Evolutionary conservation across 2,113 vertebrate genomes (phyloP).

Genomic region (Aspiorhynchus laticeps): DNA sequence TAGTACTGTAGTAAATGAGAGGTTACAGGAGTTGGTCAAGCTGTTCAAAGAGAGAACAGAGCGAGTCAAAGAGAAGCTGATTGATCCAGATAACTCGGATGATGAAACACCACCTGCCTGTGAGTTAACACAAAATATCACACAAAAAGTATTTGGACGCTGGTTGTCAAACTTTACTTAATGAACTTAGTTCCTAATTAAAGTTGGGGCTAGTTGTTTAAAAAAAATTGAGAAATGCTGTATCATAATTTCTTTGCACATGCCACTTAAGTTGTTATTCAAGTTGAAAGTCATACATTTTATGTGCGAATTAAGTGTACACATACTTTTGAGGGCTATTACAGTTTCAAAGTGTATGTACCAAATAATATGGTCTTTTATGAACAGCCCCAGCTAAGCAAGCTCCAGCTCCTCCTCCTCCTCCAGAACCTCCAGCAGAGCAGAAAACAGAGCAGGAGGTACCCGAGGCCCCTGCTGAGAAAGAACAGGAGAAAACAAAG

Average conservation of each 20-base stretch:
- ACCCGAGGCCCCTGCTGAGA: conserved; percentile 28
- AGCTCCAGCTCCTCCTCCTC: conserved; percentile 62
- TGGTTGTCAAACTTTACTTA: neutral
- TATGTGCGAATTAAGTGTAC: neutral
- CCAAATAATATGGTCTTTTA: neutral
- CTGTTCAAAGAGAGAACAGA: conserved; percentile 92
- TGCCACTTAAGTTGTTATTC: neutral
- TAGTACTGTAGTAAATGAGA: conserved; percentile 79
- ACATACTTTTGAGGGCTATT: neutral
- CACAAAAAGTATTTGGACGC: neutral
- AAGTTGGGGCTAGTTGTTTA: neutral
- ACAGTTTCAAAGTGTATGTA: neutral
- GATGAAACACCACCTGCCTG: conserved; percentile 84
- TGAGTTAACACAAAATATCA: conserved; percentile 69
- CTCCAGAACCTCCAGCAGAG: conserved; percentile 40
- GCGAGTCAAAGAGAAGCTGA: conserved; percentile 92
- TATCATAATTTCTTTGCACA: neutral
- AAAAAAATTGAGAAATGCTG: neutral
- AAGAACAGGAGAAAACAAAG: conserved; percentile 71
- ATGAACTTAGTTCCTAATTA: neutral
- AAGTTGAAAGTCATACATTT: neutral
- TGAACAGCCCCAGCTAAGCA: conserved; percentile 76
- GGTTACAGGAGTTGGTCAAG: conserved; percentile 91
- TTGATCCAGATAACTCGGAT: conserved; percentile 87
- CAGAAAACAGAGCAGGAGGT: conserved; percentile 27